Evolutionary conservation across 2,113 vertebrate species (phyloP).

Genomic region (Archocentrus centrarchus): DNA sequence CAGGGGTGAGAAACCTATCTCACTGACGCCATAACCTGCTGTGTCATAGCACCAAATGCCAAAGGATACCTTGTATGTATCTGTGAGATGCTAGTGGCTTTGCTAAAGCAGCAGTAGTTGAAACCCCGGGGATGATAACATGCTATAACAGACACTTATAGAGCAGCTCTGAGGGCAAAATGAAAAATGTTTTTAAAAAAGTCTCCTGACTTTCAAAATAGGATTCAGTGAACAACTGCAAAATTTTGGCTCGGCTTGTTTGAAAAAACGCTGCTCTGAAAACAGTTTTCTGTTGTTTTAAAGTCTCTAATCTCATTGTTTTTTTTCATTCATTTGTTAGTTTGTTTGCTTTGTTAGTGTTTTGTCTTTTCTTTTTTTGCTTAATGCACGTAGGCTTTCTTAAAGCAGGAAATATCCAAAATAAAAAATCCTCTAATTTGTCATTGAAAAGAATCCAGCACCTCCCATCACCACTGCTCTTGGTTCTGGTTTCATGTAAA

Average conservation of each 20-base stretch:
- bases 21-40: not conserved
- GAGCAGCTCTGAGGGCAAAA: not conserved
- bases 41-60: fast-evolving
- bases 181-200: not conserved
- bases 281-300: not conserved
- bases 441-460: not conserved
- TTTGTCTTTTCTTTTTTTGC: too few species aligned
- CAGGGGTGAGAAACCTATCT: not conserved
- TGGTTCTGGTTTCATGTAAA: conserved; percentile 26
- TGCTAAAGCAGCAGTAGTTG: not conserved
- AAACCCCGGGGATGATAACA: not conserved
- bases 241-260: conserved; percentile 1
- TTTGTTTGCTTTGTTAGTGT: not conserved
- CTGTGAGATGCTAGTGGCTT: not conserved
- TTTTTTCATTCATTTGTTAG: not conserved
- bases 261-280: not conserved
- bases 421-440: not conserved
- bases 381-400: not conserved
- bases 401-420: not conserved
- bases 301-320: not conserved
- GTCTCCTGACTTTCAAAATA: not conserved
- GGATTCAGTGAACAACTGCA: not conserved
- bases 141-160: not conserved
- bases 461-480: not conserved
- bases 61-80: not conserved